These are phyloP conservation scores for Zaprionus obscuricornis DNA, from an alignment of 2,888 invertebrate species.

Conservation along the genomic window DNA sequence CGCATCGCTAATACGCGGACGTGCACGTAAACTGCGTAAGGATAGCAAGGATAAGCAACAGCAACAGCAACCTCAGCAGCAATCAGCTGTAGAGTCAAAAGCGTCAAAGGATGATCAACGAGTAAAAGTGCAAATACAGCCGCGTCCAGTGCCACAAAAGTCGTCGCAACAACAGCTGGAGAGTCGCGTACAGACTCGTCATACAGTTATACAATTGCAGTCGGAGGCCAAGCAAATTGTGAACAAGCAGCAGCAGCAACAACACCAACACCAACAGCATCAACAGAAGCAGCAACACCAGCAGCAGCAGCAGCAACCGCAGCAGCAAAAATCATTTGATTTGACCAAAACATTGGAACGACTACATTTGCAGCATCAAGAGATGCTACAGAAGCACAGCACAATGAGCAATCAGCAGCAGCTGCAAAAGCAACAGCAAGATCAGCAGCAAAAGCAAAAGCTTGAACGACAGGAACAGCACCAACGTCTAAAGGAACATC, in stretches of 20 bases:
- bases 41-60: conserved; percentile 18
- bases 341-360: conserved; percentile 12
- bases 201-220: no score
- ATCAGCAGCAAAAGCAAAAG: neutral
- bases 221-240: no score
- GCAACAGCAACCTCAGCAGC: neutral
- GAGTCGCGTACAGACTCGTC: no score
- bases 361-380: conserved; percentile 20
- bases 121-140: no score
- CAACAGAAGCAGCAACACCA: neutral
- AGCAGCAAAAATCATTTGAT: neutral
- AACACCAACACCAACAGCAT: no score
- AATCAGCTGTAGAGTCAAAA: neutral
- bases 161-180: no score
- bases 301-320: neutral
- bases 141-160: no score
- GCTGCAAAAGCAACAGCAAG: neutral
- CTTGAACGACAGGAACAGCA: no score
- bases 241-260: no score
- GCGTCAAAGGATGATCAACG: no score
- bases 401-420: neutral
- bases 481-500: neutral
- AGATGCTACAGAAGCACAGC: conserved; percentile 16
- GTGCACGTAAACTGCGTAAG: conserved; percentile 10
- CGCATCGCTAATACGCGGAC: neutral